Percentiles rank a stretch among this genome's conserved stretches.
Conservation (phyloP, 2,113 vertebrate species). For the Helogale parvula region DNA sequence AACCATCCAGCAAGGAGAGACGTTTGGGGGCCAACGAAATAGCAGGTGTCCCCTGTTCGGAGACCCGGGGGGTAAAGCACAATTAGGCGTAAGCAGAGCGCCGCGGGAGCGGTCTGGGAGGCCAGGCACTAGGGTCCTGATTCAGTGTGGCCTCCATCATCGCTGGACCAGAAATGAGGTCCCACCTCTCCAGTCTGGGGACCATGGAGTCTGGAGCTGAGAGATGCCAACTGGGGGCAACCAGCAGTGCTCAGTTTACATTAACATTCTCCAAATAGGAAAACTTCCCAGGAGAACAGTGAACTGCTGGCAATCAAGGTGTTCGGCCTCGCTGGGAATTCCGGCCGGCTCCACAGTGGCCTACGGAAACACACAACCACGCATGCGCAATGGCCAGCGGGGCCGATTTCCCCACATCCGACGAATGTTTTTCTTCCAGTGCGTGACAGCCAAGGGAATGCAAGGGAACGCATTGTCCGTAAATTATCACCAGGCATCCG, state of each 20-base stretch:
- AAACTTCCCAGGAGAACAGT: neutral
- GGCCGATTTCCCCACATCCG: neutral
- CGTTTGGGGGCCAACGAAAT: neutral
- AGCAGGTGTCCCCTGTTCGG: neutral
- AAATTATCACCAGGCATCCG: neutral
- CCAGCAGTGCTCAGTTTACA: neutral
- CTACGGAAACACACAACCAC: neutral
- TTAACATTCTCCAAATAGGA: neutral
- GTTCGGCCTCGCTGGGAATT: neutral
- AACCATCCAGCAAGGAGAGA: neutral
- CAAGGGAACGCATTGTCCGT: neutral
- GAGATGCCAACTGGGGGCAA: neutral
- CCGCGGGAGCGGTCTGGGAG: fast-evolving
- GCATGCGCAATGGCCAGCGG: fast-evolving
- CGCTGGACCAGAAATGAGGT: neutral
- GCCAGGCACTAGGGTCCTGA: too few relatives aligned
- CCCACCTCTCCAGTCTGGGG: neutral
- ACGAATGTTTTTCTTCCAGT: neutral
- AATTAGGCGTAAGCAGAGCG: fast-evolving
- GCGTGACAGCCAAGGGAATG: neutral
- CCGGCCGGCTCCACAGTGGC: neutral
- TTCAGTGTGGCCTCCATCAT: neutral
- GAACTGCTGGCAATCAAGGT: neutral
- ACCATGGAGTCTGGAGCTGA: too few relatives aligned
- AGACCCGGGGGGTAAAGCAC: neutral